phyloP scores from a whole-genome alignment of 2,797 vertebrate genomes.

The Pampus argenteus region DNA sequence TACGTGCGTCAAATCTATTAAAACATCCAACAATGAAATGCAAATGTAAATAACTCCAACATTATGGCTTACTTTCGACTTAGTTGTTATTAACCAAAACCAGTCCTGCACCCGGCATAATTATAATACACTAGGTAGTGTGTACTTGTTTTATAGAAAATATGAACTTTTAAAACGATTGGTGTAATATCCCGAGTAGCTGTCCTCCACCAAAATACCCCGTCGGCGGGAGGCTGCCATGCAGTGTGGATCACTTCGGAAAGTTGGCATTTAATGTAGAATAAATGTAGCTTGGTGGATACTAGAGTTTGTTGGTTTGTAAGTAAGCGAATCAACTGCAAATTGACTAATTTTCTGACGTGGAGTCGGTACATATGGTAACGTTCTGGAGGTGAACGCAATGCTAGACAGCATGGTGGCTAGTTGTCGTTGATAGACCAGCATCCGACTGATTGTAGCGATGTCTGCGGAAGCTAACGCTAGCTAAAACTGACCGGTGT shows the following conservation, averaged over 20 bases:
- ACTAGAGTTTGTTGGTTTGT: not conserved
- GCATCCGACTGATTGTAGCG: constrained; percentile 27
- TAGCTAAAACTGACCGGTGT: constrained; percentile 23
- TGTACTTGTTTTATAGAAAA: not conserved
- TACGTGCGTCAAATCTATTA: constrained; percentile 45
- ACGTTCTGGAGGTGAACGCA: constrained; percentile 39
- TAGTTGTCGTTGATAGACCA: constrained; percentile 32
- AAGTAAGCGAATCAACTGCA: not conserved
- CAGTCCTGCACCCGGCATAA: not conserved
- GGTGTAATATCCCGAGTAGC: constrained; percentile 16
- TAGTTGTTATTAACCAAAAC: no score
- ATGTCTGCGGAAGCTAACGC: constrained; percentile 39
- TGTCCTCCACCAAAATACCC: constrained; percentile 3
- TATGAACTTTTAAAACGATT: constrained; percentile 54
- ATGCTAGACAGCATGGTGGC: constrained; percentile 46
- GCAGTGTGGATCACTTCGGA: constrained; percentile 13
- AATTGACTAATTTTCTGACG: constrained; percentile 28
- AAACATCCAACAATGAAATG: constrained; percentile 22
- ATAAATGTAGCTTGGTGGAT: not conserved
- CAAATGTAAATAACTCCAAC: not conserved
- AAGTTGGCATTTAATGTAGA: constrained; percentile 41
- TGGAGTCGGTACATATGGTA: constrained; percentile 18
- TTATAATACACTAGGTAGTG: not conserved
- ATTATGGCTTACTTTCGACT: not conserved
- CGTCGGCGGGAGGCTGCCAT: constrained; percentile 5